Base-by-base conservation (phyloP, 1,140 invertebrate genomes). In the Drosophila murphyi region DNA sequence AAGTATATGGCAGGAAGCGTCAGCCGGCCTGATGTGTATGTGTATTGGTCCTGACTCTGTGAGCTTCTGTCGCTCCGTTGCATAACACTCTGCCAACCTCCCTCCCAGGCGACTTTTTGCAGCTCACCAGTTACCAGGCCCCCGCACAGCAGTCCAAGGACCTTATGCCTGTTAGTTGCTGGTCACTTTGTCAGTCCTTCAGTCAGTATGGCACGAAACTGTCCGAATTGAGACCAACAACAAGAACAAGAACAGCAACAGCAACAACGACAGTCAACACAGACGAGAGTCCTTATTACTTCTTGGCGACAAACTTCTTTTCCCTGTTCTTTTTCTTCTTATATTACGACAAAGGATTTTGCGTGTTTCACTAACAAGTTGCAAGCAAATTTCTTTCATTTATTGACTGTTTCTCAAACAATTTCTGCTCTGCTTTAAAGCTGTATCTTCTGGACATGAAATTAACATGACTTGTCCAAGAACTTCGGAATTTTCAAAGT, bases 1-100 rank as follows among this genome's bases (percentile, higher is more conserved):
- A 89, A 89, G 85, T 89, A 89, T 88, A 89, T 89, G 85, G 78
- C 83, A 83, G 82, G 83, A 83, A 80, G 79, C 83, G 77, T 88
- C 83, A 88, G 76, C 64, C 60, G 59, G 69, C 51, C 72, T 72
- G 79, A 87, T 51, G 72, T 74, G 57, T 59, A 52, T 62, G 51
- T 69, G 39, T 45, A 47, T 45, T 34, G 12, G 31, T n/a, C 35
- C n/a, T 52, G 47, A 34, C 57, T 48, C 3, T 35, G 6, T 50
- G 32, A 50, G 37, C 34, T 54, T 37, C 45, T 48, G 48, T 48
- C 3, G 37, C 39, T 67, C 52, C 56, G 70, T 74, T 72, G 70
- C 71, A 69, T 61, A 60, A 73, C 56, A 61, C 35, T 34, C 48
- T 39, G 64, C 50, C 48, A 41, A 10, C 54, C 57, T 20, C 37